Evolutionary conservation across 1,140 invertebrate genomes (phyloP).

Genomic region (Pygmarrhopalites habei): DNA sequence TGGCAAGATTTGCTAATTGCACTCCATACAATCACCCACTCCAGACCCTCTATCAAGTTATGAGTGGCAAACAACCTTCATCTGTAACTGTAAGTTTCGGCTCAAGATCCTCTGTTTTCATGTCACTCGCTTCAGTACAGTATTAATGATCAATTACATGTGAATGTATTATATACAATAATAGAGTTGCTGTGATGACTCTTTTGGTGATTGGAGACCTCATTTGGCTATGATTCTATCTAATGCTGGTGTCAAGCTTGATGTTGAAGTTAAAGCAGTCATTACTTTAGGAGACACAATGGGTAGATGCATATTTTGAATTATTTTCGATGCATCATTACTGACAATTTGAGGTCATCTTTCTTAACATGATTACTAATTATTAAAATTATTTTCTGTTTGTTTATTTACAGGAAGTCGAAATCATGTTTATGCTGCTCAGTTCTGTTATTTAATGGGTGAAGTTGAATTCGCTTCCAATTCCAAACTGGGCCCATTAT

Average conservation of each 20-base stretch:
- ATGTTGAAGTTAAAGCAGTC: slow-evolving; percentile 75
- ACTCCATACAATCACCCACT: slow-evolving; percentile 78
- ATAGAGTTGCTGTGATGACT: slow-evolving; percentile 69
- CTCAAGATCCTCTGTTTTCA: neutral
- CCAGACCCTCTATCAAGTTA: slow-evolving; percentile 84
- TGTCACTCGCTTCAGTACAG: neutral
- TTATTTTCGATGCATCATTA: no score
- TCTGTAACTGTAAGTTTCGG: slow-evolving; percentile 62
- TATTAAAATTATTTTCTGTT: no score
- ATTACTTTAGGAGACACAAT: slow-evolving; percentile 62
- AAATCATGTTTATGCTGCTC: slow-evolving; percentile 63
- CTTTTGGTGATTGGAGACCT: slow-evolving; percentile 91
- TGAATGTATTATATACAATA: no score
- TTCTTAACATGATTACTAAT: no score
- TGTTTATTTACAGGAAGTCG: slow-evolving; percentile 40
- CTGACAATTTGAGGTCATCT: no score
- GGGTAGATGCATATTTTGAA: slow-evolving; percentile 42
- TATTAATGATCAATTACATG: neutral
- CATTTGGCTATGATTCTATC: slow-evolving; percentile 91
- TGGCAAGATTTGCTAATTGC: slow-evolving; percentile 81
- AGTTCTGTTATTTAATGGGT: slow-evolving; percentile 88
- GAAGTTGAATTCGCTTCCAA: slow-evolving; percentile 65
- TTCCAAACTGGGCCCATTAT: slow-evolving; percentile 51
- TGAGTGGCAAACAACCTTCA: slow-evolving; percentile 75
- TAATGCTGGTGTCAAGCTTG: slow-evolving; percentile 69